These are phyloP conservation scores for Carapus acus DNA, from an alignment of 2,797 vertebrate species.

Conservation along the genomic window DNA sequence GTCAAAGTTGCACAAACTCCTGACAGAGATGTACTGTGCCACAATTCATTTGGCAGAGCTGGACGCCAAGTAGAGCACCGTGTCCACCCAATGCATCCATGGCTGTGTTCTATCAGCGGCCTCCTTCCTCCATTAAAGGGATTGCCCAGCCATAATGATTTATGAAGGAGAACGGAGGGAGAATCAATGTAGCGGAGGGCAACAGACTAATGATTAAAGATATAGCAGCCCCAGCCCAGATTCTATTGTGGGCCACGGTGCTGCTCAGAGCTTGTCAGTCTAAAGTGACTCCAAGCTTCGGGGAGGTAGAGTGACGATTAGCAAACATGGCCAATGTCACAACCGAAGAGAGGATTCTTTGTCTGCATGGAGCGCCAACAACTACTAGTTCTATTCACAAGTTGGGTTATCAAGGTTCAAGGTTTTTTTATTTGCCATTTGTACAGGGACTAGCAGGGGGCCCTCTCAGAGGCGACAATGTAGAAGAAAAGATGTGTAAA, in stretches of 20 bases:
- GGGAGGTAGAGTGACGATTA: neutral
- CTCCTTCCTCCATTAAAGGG: slow-evolving; percentile 52
- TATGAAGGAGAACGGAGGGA: slow-evolving; percentile 55
- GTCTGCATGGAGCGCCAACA: too few species aligned
- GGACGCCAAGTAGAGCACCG: slow-evolving; percentile 39
- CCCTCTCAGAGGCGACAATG: too few species aligned
- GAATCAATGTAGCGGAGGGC: slow-evolving; percentile 58
- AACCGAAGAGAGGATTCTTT: too few species aligned
- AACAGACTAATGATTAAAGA: slow-evolving; percentile 64
- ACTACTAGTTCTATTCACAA: too few species aligned
- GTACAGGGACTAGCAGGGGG: too few species aligned
- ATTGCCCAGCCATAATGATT: slow-evolving; percentile 59
- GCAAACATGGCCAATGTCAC: slow-evolving; percentile 13
- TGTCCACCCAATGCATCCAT: slow-evolving; percentile 17
- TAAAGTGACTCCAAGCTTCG: slow-evolving; percentile 34
- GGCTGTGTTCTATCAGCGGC: slow-evolving; percentile 51
- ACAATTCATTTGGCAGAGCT: slow-evolving; percentile 21
- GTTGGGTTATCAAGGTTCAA: too few species aligned
- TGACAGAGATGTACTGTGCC: slow-evolving; percentile 10
- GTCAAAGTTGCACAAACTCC: neutral
- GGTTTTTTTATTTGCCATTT: too few species aligned
- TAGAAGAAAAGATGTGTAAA: too few species aligned
- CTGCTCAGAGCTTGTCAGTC: slow-evolving; percentile 30
- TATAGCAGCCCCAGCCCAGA: slow-evolving; percentile 48
- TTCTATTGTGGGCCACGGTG: slow-evolving; percentile 37